Evolutionary conservation across 2,113 vertebrate genomes (phyloP).

Genomic region (Onychostruthus taczanowskii): DNA sequence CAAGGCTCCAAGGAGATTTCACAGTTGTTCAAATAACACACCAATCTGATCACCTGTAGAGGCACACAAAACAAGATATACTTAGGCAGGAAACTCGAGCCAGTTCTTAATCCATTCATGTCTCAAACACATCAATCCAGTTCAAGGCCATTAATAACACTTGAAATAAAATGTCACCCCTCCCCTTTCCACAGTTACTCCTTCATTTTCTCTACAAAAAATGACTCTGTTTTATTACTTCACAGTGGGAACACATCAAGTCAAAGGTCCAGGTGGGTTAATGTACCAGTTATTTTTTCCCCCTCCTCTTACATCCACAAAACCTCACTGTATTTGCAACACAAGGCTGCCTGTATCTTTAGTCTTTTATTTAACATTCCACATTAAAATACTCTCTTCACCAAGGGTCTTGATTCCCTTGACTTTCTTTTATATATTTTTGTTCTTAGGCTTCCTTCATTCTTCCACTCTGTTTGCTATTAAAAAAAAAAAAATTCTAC

Average conservation of each 20-base stretch:
- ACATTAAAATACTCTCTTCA: not conserved
- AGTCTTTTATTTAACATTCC: not conserved
- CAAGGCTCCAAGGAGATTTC: not conserved
- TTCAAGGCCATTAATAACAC: not conserved
- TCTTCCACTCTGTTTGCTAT: not conserved
- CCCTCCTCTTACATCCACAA: not conserved
- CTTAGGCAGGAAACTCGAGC: not conserved
- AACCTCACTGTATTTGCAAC: not conserved
- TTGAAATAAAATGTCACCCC: not conserved
- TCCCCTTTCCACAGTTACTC: not conserved
- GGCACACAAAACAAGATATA: not conserved
- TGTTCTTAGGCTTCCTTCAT: not conserved
- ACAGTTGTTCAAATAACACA: not conserved
- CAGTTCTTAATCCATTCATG: not conserved
- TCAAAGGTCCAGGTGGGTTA: not conserved
- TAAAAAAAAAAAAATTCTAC: not conserved
- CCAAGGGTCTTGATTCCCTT: not conserved
- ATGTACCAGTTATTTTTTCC: not conserved
- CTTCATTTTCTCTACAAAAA: not conserved
- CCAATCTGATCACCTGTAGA: not conserved
- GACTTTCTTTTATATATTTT: not conserved
- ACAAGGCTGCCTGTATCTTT: not conserved
- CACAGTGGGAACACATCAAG: not conserved
- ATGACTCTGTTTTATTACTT: not conserved
- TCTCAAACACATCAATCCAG: not conserved